Evolutionary conservation across 2,888 invertebrate genomes (phyloP), one percentile per base, ranked within the genome.

Genomic region (Heliconius sara): DNA sequence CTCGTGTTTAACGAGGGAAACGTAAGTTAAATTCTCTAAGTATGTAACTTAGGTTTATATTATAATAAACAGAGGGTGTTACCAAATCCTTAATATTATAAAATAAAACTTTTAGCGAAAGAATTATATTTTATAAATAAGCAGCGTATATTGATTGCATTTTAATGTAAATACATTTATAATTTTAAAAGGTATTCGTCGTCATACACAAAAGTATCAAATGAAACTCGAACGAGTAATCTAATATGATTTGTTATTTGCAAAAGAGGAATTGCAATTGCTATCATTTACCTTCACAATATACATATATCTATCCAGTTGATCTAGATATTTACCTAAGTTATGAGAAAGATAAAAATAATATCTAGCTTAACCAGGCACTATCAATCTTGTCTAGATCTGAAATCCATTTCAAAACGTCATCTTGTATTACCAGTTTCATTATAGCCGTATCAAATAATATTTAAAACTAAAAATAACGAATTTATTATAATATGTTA

Each of bases 1-100:
- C 30, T 57, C 72, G 22, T 52, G n/a, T 57, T 34, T 73, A 39
- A 39, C 60, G 57, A 73, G 34, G 25, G 60, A 73, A 57, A 52
- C 25, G 60, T 60, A 9, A 73, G n/a, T 60, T 60, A 39, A 73
- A 39, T 25, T 60, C 60, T 60, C 34, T 73, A 19, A 25, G 60
- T 34, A 73, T 57, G 60, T 60, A 73, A 60, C n/a, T 60, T 34
- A n/a, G n/a, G 16, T 60, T 34, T 25, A 73, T 39, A 16, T 60
- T 16, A 25, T 73, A 73, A 47, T 68, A 68, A 68, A 68, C 39
- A 68, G n/a, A 2, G 13, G 25, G 39, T 68, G n/a, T 39, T 4
- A 39, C n/a, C 39, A 13, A 68, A 68, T 6, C 39, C 68, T 68
- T 39, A 3, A 22, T n/a, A 39, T 34, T 22, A 43, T 71, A 6